Percentiles rank a stretch among this genome's conserved stretches.
phyloP scores from a whole-genome alignment of 2,797 vertebrate species.

The Myotis myotis region DNA sequence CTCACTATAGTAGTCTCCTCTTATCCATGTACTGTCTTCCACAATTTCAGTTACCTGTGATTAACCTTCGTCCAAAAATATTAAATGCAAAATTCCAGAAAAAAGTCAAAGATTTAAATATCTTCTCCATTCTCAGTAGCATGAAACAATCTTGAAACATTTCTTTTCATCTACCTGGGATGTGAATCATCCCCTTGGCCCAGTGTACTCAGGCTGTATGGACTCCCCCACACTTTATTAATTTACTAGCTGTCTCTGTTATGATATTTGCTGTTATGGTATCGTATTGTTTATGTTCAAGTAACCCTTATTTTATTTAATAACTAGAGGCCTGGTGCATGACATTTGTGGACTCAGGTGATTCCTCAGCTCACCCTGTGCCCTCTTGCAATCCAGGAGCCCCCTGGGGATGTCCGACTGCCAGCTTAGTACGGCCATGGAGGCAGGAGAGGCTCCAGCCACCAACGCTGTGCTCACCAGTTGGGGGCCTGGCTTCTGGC shows the following conservation, averaged over 20 bases:
- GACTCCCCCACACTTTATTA: not conserved
- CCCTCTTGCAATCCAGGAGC: no score
- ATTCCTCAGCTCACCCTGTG: no score
- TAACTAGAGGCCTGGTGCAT: no score
- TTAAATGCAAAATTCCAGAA: not conserved
- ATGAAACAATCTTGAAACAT: no score
- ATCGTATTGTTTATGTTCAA: not conserved
- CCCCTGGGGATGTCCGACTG: no score
- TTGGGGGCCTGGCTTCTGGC: no score
- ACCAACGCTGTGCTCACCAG: no score
- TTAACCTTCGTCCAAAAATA: not conserved
- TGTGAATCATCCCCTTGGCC: no score
- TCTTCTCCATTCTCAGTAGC: not conserved
- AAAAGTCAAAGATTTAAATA: not conserved
- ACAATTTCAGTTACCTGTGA: not conserved
- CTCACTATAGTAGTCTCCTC: not conserved
- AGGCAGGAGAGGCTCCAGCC: no score
- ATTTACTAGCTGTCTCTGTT: not conserved
- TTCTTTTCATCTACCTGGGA: not conserved
- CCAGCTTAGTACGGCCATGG: no score
- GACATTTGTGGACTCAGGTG: no score
- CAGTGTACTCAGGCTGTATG: not conserved
- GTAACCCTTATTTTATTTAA: not conserved
- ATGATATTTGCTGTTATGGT: not conserved
- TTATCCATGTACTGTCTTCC: not conserved